Percentiles rank a stretch among this genome's conserved stretches.
Conservation (phyloP, 2,113 vertebrate species). For the Brachypodius melanocephalos region DNA sequence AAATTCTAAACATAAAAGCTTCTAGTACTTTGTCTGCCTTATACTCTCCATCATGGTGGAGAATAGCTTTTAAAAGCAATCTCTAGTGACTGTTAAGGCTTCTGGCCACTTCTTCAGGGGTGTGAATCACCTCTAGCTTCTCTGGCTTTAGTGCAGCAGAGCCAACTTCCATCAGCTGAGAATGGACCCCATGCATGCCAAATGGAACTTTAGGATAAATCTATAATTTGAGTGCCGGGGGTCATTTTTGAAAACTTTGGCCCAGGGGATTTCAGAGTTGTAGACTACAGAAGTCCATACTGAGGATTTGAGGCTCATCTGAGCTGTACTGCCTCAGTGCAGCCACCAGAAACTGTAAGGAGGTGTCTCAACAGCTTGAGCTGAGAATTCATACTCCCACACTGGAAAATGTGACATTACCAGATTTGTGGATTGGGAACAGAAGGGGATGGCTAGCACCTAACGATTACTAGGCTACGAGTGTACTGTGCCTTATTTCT, state of each 20-base stretch:
- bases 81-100: not conserved
- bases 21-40: not conserved
- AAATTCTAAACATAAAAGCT: not conserved
- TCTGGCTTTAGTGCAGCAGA: not conserved
- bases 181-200: not conserved
- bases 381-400: slow-evolving; percentile 32
- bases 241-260: not conserved
- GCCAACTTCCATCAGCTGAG: not conserved
- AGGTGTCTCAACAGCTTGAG: slow-evolving; percentile 42
- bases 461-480: not conserved
- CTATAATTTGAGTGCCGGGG: not conserved
- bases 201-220: not conserved
- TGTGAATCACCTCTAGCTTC: not conserved
- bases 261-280: not conserved
- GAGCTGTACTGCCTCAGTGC: not conserved
- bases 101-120: not conserved
- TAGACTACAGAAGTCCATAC: not conserved
- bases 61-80: not conserved
- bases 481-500: not conserved
- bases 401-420: slow-evolving; percentile 2
- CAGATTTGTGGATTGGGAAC: slow-evolving; percentile 27
- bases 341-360: not conserved
- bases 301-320: not conserved
- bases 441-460: slow-evolving; percentile 53
- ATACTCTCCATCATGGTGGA: not conserved